Base-by-base conservation (phyloP, 1,140 invertebrate species). In the Hycleus cichorii region DNA sequence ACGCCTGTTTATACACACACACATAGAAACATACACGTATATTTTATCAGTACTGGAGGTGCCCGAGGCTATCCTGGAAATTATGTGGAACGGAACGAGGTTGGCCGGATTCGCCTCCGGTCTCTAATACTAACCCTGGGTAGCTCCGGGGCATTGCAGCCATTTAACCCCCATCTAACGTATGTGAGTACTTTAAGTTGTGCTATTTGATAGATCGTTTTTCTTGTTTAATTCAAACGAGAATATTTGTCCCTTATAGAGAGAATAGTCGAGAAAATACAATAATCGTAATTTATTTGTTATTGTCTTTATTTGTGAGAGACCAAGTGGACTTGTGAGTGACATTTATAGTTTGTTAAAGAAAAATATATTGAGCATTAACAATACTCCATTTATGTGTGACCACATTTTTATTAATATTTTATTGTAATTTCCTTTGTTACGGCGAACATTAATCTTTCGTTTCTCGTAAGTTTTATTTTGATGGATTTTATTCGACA, bases 1-100 rank as follows among this genome's bases (percentile, higher is more conserved):
- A 62, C 60, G 57, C 60, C 60, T 58, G 60, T 62, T 62, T 62
- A 56, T 62, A 62, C 60, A 32, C 7, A 50, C 60, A 56, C 55
- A 56, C 58, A n/a, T n/a, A n/a, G n/a, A 58, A 55, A 32, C 7
- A 50, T 55, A 56, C 55, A 56, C 58, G 54, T 62, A 58, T 59
- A 57, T 62, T 62, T 62, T 63, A 63, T 59, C 64, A 57, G 57
- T 45, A 63, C 54, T 56, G 49, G 51, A 63, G 47, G 50, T 24
- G 51, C 61, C 51, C 27, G 42, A 11, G 57, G 62, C 54, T 12
- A 47, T 60, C 49, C 47, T 60, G 58, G 57, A 66, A 66, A 66
- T 66, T 66, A 66, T 66, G 64, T 61, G 59, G 60, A 50, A 59
- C 52, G 62, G 57, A 60, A 64, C 58, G 59, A 66, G 62, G 62